A percentile compares a stretch with the other conserved stretches of the same genome.
These are phyloP conservation scores for Pachyseris speciosa DNA, from an alignment of 64 coral and sea anemone genomes.

Conservation along the genomic window DNA sequence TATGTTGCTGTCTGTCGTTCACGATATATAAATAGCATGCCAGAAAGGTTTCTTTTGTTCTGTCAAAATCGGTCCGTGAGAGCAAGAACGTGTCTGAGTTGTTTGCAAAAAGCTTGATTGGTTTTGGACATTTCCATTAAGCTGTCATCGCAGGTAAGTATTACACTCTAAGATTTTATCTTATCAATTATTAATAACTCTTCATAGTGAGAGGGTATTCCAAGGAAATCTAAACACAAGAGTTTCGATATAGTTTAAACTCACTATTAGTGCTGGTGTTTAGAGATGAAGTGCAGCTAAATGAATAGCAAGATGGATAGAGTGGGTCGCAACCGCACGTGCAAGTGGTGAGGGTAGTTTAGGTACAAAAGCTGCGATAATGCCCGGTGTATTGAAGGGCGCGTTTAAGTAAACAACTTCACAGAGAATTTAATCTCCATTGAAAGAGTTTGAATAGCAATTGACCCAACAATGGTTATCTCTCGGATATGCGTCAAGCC, in stretches of 20 bases:
- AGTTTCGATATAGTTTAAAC: background rate
- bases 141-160: constrained; percentile 44
- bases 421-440: constrained; percentile 72
- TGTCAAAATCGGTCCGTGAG: constrained; percentile 34
- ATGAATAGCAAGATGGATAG: background rate
- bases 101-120: constrained; percentile 46
- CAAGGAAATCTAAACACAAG: background rate
- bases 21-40: constrained; percentile 15
- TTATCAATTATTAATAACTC: constrained; percentile 46
- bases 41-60: constrained; percentile 11
- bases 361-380: background rate
- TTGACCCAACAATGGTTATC: constrained; percentile 36
- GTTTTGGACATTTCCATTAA: constrained; percentile 60
- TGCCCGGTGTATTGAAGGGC: constrained; percentile 10
- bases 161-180: constrained; percentile 47
- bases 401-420: constrained; percentile 75
- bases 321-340: background rate
- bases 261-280: background rate
- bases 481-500: constrained; percentile 37
- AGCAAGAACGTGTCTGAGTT: constrained; percentile 5
- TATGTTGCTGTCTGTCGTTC: background rate
- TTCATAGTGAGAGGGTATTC: constrained; percentile 12
- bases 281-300: background rate
- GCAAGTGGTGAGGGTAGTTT: background rate
- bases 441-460: constrained; percentile 66